Base-by-base conservation (phyloP, 1,140 invertebrate genomes). In the Temnothorax nylanderi region DNA sequence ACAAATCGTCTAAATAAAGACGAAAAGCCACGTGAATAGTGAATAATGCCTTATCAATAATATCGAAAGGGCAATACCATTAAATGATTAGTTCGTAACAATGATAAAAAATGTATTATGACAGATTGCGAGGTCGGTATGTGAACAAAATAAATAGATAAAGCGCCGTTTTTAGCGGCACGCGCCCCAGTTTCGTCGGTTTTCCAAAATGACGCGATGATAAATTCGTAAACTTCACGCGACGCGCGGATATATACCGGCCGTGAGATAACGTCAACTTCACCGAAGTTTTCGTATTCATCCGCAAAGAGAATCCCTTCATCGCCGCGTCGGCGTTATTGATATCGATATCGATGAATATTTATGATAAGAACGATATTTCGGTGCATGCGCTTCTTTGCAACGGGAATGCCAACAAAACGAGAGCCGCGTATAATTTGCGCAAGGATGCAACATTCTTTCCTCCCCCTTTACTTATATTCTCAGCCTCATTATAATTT, bases 181-280 rank as follows among this genome's bases (percentile, higher is more conserved):
- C 62, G 34, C 37, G 65, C 13, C 26, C 7, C 18, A 8, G 16
- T 62, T 80, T 54, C n/a, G 26, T 7, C 16, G 26, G 41, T 47
- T 69, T 37, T 11, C 65, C 5, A 51, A 88, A 91, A 90, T 69
- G 82, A 88, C 54, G 37, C 58, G 82, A 54, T 90, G 87, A 91
- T 91, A 77, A 91, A 91, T 91, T 91, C 84, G 87, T 91, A 78
- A 91, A 91, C 72, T 91, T 90, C 62, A 41, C 76, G 26, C 64
- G 75, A 60, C 62, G 49, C 76, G 26, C 64, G 75, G 65, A 65
- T 85, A 85, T 49, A 44, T n/a, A 85, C 32, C 34, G 74, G 64
- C n/a, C 60, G 49, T 8, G 76, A 87, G 71, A 91, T 80, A 89
- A 91, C 60, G 84, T 72, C 81, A 56, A 85, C 58, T 90, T 88